These are phyloP conservation scores for Etheostoma nigrum DNA, from an alignment of 2,797 vertebrate genomes.

Conservation along the genomic window DNA sequence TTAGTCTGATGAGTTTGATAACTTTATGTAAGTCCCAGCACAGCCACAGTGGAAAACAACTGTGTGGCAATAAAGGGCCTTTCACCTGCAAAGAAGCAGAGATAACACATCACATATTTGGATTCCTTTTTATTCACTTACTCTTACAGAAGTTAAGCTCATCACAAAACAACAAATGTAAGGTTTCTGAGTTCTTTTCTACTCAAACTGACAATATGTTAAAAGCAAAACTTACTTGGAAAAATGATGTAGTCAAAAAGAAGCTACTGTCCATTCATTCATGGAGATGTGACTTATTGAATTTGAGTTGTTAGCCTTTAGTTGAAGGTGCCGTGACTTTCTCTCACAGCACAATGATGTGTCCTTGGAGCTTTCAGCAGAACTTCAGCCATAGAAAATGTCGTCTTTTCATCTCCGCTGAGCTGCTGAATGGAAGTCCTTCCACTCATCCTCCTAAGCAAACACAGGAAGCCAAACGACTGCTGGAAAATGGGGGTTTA, in stretches of 20 bases:
- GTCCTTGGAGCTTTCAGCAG: conserved; percentile 62
- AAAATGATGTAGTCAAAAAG: conserved; percentile 25
- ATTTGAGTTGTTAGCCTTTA: conserved; percentile 66
- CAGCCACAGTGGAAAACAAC: background rate
- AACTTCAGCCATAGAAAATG: conserved; percentile 56
- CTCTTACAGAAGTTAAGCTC: background rate
- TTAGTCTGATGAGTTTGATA: too few species aligned
- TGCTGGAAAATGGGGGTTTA: too few species aligned
- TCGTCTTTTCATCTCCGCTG: conserved; percentile 45
- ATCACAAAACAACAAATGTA: background rate
- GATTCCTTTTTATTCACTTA: conserved; percentile 1
- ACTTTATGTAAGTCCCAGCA: too few species aligned
- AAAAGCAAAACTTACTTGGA: conserved; percentile 5
- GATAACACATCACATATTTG: too few species aligned
- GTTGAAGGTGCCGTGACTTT: conserved; percentile 48
- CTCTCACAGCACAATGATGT: conserved; percentile 43
- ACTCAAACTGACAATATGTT: conserved; percentile 1
- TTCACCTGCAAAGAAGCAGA: background rate
- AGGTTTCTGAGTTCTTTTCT: conserved; percentile 19
- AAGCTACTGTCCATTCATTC: conserved; percentile 12
- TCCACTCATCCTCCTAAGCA: conserved; percentile 22
- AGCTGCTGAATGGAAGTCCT: conserved; percentile 41
- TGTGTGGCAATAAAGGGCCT: background rate
- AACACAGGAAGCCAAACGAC: conserved; percentile 23
- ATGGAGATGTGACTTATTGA: conserved; percentile 62